Base-by-base conservation (phyloP, 2,113 vertebrate genomes). In the Peromyscus maniculatus region DNA sequence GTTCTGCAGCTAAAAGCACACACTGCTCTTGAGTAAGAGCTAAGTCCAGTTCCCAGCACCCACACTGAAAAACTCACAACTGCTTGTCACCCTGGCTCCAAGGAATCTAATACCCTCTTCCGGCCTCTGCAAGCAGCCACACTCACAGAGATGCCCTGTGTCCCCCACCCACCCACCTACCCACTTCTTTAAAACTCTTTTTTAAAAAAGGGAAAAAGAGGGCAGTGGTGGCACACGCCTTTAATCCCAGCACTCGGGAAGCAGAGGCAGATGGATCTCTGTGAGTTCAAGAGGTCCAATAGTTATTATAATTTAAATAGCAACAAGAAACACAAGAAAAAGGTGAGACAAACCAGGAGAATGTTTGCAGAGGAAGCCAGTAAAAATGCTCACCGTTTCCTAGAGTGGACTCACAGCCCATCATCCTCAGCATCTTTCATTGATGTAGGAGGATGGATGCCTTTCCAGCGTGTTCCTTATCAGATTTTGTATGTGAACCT, bases 221-320 rank as follows among this genome's bases (percentile, higher is more conserved):
- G 21, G 7, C 46, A 49, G 46, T 6, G 59, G 59, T 62, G 19
- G 4, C 66, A 33, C 66, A 69, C 67, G 33, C 31, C 15, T 33
- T 69, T 69, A 33, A 69, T 62, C 59, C 7, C 59, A 62, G 59
- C 19, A 62, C 59, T 62, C 19, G 5, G 16, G 19, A 49, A 6
- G 46, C 46, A 49, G 46, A 49, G 46, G 6, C 46, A 49, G 46
- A 6, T 6, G 46, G 46, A 49, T 5, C 46, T 49, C 6, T 49
- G 46, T 49, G 46, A 49, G 46, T 49, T 49, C 46, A 4, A 49
- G 43, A 43, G 43, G 43, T 43, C 43, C 43, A 43, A 1, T 19
- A 64, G 67, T 67, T 17, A 86, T 39, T 84, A 75, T 43, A 77
- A 83, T 92, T 92, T 80, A 93, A 91, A 80, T 64, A 96, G 59